A percentile compares a stretch with the other conserved stretches of the same genome.
phyloP scores from a whole-genome alignment of 1,140 invertebrate genomes.

The Leptonema lineaticorne region DNA sequence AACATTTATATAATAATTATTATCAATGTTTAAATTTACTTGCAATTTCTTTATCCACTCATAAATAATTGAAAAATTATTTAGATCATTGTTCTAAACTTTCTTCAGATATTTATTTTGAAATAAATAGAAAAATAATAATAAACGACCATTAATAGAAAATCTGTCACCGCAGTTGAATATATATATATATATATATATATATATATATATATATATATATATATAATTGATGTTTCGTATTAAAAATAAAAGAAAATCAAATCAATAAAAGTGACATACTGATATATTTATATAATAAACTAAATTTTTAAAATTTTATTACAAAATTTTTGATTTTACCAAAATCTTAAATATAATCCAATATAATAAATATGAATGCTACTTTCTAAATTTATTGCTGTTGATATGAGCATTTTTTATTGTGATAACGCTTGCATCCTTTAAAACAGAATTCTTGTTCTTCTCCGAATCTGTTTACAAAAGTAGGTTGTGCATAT shows the following conservation, averaged over 20 bases:
- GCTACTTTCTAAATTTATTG: slow-evolving; percentile 1
- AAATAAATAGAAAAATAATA: no score
- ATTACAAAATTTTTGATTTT: not conserved
- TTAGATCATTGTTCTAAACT: no score
- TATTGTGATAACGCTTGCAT: slow-evolving; percentile 27
- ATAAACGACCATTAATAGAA: no score
- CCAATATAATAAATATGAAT: not conserved
- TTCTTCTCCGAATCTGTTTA: slow-evolving; percentile 18
- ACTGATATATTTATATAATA: not conserved
- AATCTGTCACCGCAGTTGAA: no score
- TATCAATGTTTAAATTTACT: no score
- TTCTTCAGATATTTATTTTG: no score
- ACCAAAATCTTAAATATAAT: not conserved
- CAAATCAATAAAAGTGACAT: not conserved
- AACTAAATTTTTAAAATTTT: not conserved
- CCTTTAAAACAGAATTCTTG: not conserved
- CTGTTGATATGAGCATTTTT: slow-evolving; percentile 9
- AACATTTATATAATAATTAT: no score
- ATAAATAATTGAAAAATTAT: no score
- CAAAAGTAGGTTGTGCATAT: not conserved
- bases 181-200: not conserved
- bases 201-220: not conserved
- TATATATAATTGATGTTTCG: not conserved
- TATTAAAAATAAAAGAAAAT: not conserved
- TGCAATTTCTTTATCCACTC: no score